phyloP scores from a whole-genome alignment of 2,888 invertebrate species.

The Hartigia nigra region DNA sequence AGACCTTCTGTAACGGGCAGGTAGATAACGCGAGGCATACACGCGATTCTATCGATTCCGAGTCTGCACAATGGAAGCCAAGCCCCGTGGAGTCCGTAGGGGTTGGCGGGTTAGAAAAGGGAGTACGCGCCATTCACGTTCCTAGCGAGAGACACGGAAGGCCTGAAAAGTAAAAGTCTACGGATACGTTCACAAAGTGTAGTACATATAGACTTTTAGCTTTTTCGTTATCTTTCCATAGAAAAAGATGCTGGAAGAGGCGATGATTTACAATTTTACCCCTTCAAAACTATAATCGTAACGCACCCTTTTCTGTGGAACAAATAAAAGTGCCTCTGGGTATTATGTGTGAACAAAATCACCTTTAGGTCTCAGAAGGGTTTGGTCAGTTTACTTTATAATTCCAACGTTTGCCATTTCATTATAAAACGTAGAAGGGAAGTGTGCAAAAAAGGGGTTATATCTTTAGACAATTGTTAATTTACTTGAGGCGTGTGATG shows the following conservation, averaged over 20 bases:
- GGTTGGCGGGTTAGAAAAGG: slow-evolving; percentile 27
- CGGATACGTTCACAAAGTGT: slow-evolving; percentile 25
- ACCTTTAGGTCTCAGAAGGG: not conserved
- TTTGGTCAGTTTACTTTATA: not conserved
- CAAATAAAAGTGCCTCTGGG: not conserved
- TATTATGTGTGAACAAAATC: not conserved
- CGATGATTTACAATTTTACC: not conserved
- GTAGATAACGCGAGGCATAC: slow-evolving; percentile 56
- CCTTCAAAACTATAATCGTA: not conserved
- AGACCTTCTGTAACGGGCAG: slow-evolving; percentile 57
- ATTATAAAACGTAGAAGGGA: not conserved
- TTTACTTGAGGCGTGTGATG: not conserved
- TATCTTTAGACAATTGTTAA: not conserved
- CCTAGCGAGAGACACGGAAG: slow-evolving; percentile 38
- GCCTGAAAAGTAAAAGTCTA: slow-evolving; percentile 45
- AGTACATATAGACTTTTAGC: not conserved
- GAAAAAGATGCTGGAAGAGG: not conserved
- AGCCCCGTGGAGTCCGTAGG: slow-evolving; percentile 16
- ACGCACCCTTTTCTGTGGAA: not conserved
- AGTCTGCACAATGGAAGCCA: slow-evolving; percentile 45
- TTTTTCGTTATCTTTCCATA: not conserved
- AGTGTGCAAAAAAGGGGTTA: not conserved
- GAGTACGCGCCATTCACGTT: slow-evolving; percentile 38
- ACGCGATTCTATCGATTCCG: slow-evolving; percentile 61
- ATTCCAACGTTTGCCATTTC: not conserved